A percentile compares a stretch with the other conserved stretches of the same genome.
These are phyloP conservation scores for Nestor notabilis DNA, from an alignment of 2,113 vertebrate species.

Conservation along the genomic window DNA sequence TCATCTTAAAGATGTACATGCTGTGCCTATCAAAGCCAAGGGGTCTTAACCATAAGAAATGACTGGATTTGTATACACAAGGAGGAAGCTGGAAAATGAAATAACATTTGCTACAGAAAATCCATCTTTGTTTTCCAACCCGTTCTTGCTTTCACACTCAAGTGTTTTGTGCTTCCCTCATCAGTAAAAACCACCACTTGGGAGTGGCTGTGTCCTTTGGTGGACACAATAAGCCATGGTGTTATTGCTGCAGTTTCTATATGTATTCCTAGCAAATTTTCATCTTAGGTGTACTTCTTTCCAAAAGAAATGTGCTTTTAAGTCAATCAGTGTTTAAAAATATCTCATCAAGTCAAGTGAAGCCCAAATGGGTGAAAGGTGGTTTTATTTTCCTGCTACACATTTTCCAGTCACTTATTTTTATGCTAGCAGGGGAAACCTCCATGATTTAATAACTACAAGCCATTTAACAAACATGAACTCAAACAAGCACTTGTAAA, in stretches of 20 bases:
- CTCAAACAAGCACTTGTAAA: conserved; percentile 42
- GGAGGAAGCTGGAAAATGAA: background rate
- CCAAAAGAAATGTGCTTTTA: conserved; percentile 38
- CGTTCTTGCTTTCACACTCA: background rate
- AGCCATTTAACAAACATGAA: conserved; percentile 36
- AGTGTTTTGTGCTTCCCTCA: background rate
- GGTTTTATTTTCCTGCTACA: conserved; percentile 25
- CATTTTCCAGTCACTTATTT: conserved; percentile 51
- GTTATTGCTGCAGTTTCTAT: conserved; percentile 21
- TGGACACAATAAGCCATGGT: background rate
- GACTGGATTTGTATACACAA: background rate
- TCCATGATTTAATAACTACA: conserved; percentile 52
- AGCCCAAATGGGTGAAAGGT: conserved; percentile 42
- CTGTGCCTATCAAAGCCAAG: background rate
- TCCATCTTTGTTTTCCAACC: background rate
- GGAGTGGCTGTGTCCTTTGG: background rate
- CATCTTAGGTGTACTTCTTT: conserved; percentile 19
- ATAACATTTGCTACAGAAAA: background rate
- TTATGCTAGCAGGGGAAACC: conserved; percentile 37
- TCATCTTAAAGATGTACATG: background rate
- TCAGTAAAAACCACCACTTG: background rate
- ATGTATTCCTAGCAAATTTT: conserved; percentile 26
- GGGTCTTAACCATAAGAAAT: background rate
- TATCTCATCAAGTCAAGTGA: conserved; percentile 4
- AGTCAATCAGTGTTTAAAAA: conserved; percentile 41